Evolutionary conservation across 2,888 invertebrate genomes (phyloP).

Genomic region (Crossocerus cetratus): DNA sequence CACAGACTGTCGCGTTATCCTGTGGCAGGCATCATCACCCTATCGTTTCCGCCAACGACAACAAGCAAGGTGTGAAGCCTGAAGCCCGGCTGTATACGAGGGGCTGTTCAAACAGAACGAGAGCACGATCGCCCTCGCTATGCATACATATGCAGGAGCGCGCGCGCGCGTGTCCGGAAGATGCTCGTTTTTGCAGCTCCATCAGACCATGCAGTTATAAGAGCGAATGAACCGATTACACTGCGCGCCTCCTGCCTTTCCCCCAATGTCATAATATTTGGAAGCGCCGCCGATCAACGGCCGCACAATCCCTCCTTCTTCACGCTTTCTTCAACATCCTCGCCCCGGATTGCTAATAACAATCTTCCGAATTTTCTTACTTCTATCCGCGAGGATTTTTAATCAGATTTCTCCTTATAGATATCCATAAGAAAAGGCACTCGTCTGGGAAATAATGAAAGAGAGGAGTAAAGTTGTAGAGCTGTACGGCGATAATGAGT

Average conservation of each 20-base stretch:
- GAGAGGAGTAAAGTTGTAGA: no score
- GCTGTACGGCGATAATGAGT: no score
- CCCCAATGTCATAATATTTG: slow-evolving; percentile 59
- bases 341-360: no score
- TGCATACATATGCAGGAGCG: slow-evolving; percentile 16
- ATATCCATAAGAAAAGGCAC: no score
- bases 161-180: slow-evolving; percentile 34
- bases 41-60: slow-evolving; percentile 17
- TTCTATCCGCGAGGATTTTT: slow-evolving; percentile 11
- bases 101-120: slow-evolving; percentile 51
- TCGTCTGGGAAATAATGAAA: no score
- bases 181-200: slow-evolving; percentile 26
- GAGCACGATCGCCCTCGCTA: no score
- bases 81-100: slow-evolving; percentile 16
- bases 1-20: not conserved
- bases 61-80: slow-evolving; percentile 33
- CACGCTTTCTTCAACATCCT: no score
- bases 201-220: slow-evolving; percentile 32
- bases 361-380: slow-evolving; percentile 22
- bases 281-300: slow-evolving; percentile 41
- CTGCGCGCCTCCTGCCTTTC: slow-evolving; percentile 34
- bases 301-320: slow-evolving; percentile 50
- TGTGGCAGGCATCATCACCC: slow-evolving; percentile 5
- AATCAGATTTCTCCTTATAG: not conserved
- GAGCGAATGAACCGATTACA: slow-evolving; percentile 12